These are phyloP conservation scores for Oryzias dopingdopingensis DNA, from an alignment of 2,797 vertebrate genomes.

Conservation along the genomic window DNA sequence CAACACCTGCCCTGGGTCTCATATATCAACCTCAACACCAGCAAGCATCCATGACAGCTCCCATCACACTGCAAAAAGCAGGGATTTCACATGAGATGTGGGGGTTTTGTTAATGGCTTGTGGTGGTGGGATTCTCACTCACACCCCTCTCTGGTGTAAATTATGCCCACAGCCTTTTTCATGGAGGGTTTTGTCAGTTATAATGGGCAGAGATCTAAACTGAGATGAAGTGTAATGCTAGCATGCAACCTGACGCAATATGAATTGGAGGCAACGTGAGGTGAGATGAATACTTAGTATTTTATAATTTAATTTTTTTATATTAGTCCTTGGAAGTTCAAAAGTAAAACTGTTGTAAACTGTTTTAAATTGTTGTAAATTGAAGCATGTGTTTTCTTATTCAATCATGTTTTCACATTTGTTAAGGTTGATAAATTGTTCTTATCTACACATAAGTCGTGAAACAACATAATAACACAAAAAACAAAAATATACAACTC, in stretches of 20 bases:
- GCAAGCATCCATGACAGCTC: conserved; percentile 31
- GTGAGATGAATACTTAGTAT: neutral
- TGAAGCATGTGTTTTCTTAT: conserved; percentile 29
- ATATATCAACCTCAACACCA: conserved; percentile 38
- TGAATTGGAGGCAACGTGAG: conserved; percentile 11
- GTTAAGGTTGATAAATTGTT: conserved; percentile 17
- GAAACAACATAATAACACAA: conserved; percentile 10
- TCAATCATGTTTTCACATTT: neutral
- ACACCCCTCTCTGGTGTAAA: conserved; percentile 54
- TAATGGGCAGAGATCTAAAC: conserved; percentile 37
- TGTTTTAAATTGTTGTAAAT: conserved; percentile 16
- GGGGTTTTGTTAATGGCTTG: conserved; percentile 40
- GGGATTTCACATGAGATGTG: conserved; percentile 31
- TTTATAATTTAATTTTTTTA: neutral
- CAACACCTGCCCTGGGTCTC: conserved; percentile 51
- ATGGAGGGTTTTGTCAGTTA: conserved; percentile 29
- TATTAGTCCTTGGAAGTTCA: conserved; percentile 11
- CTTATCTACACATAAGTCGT: conserved; percentile 10
- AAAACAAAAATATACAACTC: conserved; percentile 27
- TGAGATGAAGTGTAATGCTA: conserved; percentile 33
- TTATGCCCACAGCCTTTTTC: conserved; percentile 46
- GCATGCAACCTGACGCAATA: conserved; percentile 20
- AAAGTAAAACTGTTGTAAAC: conserved; percentile 17
- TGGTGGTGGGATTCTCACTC: conserved; percentile 31
- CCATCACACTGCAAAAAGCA: conserved; percentile 34